Evolutionary conservation across 2,113 vertebrate genomes (phyloP).

Genomic region (Anser brachyrhynchus): DNA sequence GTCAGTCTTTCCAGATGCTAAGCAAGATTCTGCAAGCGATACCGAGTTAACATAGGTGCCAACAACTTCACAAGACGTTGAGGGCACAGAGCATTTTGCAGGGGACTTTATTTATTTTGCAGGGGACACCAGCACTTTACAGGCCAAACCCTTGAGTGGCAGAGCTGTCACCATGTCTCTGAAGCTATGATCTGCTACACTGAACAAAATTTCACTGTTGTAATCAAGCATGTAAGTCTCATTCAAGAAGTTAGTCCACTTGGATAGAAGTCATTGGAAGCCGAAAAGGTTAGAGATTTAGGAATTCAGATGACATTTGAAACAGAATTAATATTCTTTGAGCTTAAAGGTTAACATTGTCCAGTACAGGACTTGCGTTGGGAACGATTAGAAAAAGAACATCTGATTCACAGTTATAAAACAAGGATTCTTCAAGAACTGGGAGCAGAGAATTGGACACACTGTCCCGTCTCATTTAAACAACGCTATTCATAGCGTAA

Average conservation of each 20-base stretch:
- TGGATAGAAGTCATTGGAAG: neutral
- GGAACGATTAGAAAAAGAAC: neutral
- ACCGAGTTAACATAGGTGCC: neutral
- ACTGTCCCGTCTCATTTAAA: neutral
- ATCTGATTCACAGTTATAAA: neutral
- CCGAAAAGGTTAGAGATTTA: neutral
- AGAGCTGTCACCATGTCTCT: neutral
- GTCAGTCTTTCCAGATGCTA: neutral
- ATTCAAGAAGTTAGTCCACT: neutral
- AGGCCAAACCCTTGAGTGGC: neutral
- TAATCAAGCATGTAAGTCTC: neutral
- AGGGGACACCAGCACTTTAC: neutral
- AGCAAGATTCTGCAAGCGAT: neutral
- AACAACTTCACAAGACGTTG: neutral
- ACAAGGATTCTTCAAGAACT: neutral
- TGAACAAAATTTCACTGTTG: neutral
- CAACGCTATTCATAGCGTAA: neutral
- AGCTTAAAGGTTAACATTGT: conserved; percentile 13
- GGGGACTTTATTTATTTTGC: neutral
- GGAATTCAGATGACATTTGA: neutral
- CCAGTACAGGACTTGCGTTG: neutral
- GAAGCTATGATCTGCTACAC: neutral
- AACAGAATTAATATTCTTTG: neutral
- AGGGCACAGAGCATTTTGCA: neutral
- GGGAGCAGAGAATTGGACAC: neutral